Conservation (phyloP, 2,113 vertebrate genomes). For the Rhineura floridana region DNA sequence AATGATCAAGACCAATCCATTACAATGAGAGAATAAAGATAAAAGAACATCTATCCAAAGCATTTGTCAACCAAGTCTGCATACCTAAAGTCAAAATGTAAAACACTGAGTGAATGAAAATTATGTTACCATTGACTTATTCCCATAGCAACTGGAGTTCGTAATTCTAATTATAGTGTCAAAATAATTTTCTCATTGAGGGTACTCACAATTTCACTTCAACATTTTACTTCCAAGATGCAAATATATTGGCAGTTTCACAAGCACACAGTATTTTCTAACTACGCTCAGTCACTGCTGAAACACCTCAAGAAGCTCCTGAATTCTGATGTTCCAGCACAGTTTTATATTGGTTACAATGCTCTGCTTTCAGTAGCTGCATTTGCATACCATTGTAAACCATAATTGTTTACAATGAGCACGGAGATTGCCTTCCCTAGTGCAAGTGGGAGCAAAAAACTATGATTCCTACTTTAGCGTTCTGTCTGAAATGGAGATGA, state of each 20-base stretch:
- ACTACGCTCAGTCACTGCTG: conserved; percentile 60
- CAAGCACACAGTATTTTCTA: conserved; percentile 59
- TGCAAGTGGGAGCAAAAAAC: not conserved
- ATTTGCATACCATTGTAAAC: not conserved
- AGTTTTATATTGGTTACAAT: conserved; percentile 47
- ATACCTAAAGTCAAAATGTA: not conserved
- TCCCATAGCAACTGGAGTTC: not conserved
- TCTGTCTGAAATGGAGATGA: not conserved
- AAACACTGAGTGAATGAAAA: not conserved
- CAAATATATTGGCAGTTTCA: conserved; percentile 61
- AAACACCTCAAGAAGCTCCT: conserved; percentile 64
- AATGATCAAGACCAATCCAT: not conserved
- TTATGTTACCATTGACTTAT: not conserved
- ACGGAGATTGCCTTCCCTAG: not conserved
- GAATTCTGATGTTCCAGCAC: conserved; percentile 52
- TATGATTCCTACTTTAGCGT: not conserved
- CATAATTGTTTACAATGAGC: not conserved
- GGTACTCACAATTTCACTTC: conserved; percentile 37
- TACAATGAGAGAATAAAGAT: not conserved
- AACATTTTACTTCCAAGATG: conserved; percentile 49
- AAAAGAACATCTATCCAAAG: not conserved
- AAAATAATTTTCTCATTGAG: not conserved
- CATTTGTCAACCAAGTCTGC: not conserved
- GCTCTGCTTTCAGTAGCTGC: not conserved
- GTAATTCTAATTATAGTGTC: not conserved